phyloP scores from a whole-genome alignment of 2,113 vertebrate species.

The Odontesthes bonariensis region DNA sequence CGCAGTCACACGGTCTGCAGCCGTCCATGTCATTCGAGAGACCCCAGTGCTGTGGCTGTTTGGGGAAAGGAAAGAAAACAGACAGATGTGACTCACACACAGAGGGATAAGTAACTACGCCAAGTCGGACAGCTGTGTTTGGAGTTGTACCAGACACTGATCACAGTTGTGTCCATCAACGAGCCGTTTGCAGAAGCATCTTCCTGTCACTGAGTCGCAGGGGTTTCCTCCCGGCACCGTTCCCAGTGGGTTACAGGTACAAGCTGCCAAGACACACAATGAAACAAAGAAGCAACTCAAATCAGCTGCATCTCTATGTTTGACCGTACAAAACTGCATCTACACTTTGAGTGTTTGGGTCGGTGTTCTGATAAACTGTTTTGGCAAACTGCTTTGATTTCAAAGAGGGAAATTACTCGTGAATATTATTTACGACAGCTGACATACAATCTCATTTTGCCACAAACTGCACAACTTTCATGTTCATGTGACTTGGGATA shows the following conservation, averaged over 20 bases:
- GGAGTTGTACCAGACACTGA: slow-evolving; percentile 87
- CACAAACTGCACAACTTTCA: too few species aligned
- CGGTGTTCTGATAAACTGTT: too few species aligned
- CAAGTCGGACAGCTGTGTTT: not conserved
- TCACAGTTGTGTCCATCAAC: slow-evolving; percentile 90
- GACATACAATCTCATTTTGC: too few species aligned
- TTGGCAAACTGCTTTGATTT: too few species aligned
- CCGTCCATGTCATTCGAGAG: slow-evolving; percentile 95
- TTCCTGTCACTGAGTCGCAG: slow-evolving; percentile 89
- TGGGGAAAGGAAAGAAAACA: not conserved
- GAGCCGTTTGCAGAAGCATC: slow-evolving; percentile 94
- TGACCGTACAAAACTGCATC: not conserved
- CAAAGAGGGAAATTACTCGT: too few species aligned
- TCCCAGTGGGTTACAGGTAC: slow-evolving; percentile 91
- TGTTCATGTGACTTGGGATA: too few species aligned
- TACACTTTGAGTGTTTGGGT: too few species aligned
- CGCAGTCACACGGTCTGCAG: slow-evolving; percentile 94
- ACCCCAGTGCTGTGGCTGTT: slow-evolving; percentile 94
- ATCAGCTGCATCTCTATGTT: not conserved
- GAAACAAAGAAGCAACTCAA: slow-evolving; percentile 11
- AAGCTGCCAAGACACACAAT: slow-evolving; percentile 82
- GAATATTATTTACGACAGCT: too few species aligned
- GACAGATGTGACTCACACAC: not conserved
- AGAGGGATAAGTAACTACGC: not conserved
- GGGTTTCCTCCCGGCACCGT: slow-evolving; percentile 89